Base-by-base conservation (phyloP, 2,888 invertebrate species). In the Drosophila subquinaria region DNA sequence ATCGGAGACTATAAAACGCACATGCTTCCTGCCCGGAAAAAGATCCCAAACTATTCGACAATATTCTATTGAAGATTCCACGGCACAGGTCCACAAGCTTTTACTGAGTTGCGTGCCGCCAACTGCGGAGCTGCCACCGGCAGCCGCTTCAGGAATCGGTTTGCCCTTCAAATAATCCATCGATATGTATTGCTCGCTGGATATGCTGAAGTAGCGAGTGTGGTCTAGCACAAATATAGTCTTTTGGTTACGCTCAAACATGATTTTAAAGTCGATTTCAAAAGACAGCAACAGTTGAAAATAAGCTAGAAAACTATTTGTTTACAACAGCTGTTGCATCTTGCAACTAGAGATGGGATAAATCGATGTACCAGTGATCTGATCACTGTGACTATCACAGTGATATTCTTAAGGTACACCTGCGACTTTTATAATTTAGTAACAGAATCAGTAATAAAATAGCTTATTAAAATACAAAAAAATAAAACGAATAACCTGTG, bases 1-100 rank as follows among this genome's bases (percentile, higher is more conserved):
- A 92, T 98, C 98, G 90, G 97, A 97, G 0, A 97, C 96, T 60
- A 98, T 95, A 92, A 98, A 97, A 67, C 97, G 94, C 17, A 97
- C 97, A 93, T 97, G 93, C 94, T 98, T 97, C 69, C 96, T 97
- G 68, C 95, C 95, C 0, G 98, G 98, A 94, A 98, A 99, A n/a
- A 99, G 94, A 93, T 99, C 99, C 97, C 98, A 98, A 0, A 98
- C 97, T 81, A 99, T 97, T 27, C 99, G 95, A 87, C 98, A 98
- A 91, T 99, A 99, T 93, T 99, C 99, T 68, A 99, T 95, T 0
- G 98, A 96, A 1, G 98, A 96, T 94, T 99, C 99, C 0, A 99
- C 97, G 79, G 97, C 97, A 89, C 97, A 98, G 0, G 98, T 99
- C 99, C 99, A 99, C 60, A 99, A 92, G 0, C 97, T 97, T 93